Conservation (phyloP, 2,888 invertebrate species). For the Cremastobaeus sp. region DNA sequence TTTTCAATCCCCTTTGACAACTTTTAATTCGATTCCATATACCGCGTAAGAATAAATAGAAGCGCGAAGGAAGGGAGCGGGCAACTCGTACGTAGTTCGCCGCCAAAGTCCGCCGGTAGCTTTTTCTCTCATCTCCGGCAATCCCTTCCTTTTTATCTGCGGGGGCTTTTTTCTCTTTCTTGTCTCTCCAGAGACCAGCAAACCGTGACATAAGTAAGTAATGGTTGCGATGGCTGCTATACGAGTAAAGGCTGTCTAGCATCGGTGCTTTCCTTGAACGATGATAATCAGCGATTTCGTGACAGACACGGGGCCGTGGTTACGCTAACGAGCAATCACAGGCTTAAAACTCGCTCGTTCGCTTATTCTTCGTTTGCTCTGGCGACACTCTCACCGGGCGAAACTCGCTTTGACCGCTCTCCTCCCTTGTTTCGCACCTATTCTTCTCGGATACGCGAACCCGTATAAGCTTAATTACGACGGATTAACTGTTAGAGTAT, state of each 20-base stretch:
- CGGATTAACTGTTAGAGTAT: constrained; percentile 59
- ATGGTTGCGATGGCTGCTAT: constrained; percentile 73
- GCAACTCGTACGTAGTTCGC: constrained; percentile 20
- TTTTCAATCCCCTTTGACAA: background rate
- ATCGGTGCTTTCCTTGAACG: constrained; percentile 77
- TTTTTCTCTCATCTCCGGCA: constrained; percentile 37
- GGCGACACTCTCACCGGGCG: constrained; percentile 72
- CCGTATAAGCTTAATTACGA: constrained; percentile 59
- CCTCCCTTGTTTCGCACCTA: constrained; percentile 60
- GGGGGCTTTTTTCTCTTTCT: constrained; percentile 46
- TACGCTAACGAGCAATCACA: constrained; percentile 78
- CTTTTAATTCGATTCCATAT: constrained; percentile 45
- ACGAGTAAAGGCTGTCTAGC: constrained; percentile 66
- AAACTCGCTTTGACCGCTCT: constrained; percentile 61
- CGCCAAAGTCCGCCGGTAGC: constrained; percentile 29
- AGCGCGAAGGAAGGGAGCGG: constrained; percentile 22
- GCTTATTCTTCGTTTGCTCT: constrained; percentile 67
- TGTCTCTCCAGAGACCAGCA: constrained; percentile 65
- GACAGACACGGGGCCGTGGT: constrained; percentile 79
- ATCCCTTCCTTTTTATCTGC: constrained; percentile 37
- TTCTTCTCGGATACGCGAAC: constrained; percentile 57
- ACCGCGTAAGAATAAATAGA: constrained; percentile 39
- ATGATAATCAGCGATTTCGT: constrained; percentile 79
- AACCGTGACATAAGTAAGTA: constrained; percentile 72
- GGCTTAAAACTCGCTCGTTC: constrained; percentile 67